Evolutionary conservation across 1,140 invertebrate genomes (phyloP).

Genomic region (Eciton burchellii): DNA sequence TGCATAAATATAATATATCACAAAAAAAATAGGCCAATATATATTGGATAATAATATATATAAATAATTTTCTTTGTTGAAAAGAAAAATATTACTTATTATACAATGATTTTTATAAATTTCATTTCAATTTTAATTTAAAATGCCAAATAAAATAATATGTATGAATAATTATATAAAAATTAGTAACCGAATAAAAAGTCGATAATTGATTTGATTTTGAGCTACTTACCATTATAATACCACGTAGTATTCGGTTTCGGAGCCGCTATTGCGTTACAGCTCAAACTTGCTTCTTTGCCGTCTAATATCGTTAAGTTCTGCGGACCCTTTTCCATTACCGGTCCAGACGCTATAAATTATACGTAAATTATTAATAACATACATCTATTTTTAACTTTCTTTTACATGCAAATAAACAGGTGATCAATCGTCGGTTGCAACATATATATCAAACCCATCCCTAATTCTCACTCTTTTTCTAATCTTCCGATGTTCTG

Average conservation of each 20-base stretch:
- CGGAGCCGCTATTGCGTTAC: slow-evolving; percentile 95
- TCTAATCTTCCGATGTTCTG: slow-evolving; percentile 19
- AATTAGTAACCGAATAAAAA: too few relatives aligned
- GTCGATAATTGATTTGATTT: slow-evolving; percentile 21
- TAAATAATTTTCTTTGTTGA: too few relatives aligned
- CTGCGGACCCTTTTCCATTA: slow-evolving; percentile 92
- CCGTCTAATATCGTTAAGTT: slow-evolving; percentile 96
- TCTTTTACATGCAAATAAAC: slow-evolving; percentile 63
- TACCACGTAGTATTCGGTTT: slow-evolving; percentile 96
- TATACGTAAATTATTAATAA: slow-evolving; percentile 18
- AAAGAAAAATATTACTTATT: too few relatives aligned
- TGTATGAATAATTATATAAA: too few relatives aligned
- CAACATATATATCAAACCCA: slow-evolving; percentile 48
- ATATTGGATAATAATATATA: too few relatives aligned
- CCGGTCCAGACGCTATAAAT: slow-evolving; percentile 92
- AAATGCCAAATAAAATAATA: too few relatives aligned
- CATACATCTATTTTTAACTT: background rate
- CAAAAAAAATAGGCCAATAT: too few relatives aligned
- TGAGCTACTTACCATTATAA: slow-evolving; percentile 90
- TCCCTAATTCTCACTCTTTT: slow-evolving; percentile 35
- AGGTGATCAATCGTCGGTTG: slow-evolving; percentile 42
- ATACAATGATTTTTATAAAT: too few relatives aligned
- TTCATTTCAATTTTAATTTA: too few relatives aligned
- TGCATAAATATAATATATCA: slow-evolving; percentile 57
- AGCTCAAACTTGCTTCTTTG: slow-evolving; percentile 94